phyloP scores from a whole-genome alignment of 2,113 vertebrate species.

The Spheniscus mendiculus region DNA sequence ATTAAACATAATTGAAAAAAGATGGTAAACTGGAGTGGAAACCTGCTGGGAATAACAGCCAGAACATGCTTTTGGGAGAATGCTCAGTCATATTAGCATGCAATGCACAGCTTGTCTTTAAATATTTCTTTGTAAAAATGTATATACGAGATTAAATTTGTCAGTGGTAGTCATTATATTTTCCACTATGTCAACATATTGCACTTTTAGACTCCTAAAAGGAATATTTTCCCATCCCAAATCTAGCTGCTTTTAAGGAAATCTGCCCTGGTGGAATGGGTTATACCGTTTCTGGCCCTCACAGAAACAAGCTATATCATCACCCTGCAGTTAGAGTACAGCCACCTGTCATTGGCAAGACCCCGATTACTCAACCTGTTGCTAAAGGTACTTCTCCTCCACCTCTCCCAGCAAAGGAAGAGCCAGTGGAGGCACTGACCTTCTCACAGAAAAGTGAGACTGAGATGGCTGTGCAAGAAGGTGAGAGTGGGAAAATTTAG shows the following conservation, averaged over 20 bases:
- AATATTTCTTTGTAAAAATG: constrained; percentile 14
- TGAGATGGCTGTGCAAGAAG: constrained; percentile 77
- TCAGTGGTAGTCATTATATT: constrained; percentile 77
- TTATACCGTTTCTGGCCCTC: constrained; percentile 92
- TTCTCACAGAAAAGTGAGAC: constrained; percentile 83
- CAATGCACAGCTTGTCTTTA: constrained; percentile 33
- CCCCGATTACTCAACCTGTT: constrained; percentile 83
- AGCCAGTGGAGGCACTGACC: constrained; percentile 88
- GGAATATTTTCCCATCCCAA: constrained; percentile 83
- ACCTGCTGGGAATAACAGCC: background rate
- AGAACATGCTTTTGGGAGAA: constrained; percentile 11
- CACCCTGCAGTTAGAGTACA: constrained; percentile 84
- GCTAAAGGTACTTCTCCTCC: constrained; percentile 82
- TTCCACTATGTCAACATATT: constrained; percentile 81
- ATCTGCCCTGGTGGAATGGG: constrained; percentile 99
- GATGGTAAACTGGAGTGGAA: background rate
- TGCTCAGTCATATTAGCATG: constrained; percentile 31
- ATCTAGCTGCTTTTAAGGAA: constrained; percentile 95
- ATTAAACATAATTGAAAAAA: background rate
- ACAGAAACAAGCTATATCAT: constrained; percentile 86
- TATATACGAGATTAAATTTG: constrained; percentile 48
- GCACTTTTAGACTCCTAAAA: constrained; percentile 84
- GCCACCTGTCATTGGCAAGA: constrained; percentile 82
- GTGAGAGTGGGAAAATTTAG: constrained; percentile 71
- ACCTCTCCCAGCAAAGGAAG: constrained; percentile 89